Conservation (phyloP, 2,113 vertebrate genomes). For the Stigmatopora nigra region DNA sequence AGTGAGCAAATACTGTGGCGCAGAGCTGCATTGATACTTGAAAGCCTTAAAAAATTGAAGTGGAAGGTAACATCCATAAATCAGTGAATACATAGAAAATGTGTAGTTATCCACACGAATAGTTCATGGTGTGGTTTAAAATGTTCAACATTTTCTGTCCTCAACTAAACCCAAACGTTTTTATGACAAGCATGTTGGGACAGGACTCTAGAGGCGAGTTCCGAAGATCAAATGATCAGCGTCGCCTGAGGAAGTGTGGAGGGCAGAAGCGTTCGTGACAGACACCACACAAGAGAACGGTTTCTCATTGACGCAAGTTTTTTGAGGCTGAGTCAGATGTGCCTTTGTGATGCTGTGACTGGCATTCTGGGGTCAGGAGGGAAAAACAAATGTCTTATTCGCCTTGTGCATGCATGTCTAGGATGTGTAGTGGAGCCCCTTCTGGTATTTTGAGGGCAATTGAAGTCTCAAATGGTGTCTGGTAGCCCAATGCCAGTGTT, state of each 20-base stretch:
- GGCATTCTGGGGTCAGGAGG: constrained; percentile 14
- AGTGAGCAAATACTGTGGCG: not conserved
- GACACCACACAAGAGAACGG: constrained; percentile 21
- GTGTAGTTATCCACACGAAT: constrained; percentile 37
- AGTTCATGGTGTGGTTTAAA: constrained; percentile 51
- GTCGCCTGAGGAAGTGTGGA: constrained; percentile 17
- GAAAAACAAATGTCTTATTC: constrained; percentile 19
- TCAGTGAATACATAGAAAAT: constrained; percentile 41
- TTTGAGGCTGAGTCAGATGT: constrained; percentile 34
- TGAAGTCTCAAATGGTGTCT: constrained; percentile 63
- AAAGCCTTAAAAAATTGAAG: constrained; percentile 19
- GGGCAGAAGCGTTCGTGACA: constrained; percentile 1
- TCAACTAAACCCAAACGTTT: constrained; percentile 22
- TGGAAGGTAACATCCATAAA: constrained; percentile 20
- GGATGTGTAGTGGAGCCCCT: constrained; percentile 34
- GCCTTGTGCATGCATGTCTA: constrained; percentile 44
- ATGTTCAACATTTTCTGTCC: constrained; percentile 53
- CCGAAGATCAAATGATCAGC: constrained; percentile 28
- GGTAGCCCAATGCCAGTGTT: constrained; percentile 42
- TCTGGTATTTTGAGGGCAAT: constrained; percentile 62
- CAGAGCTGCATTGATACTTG: constrained; percentile 14
- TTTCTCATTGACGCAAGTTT: constrained; percentile 25
- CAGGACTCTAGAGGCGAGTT: constrained; percentile 31
- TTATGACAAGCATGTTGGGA: constrained; percentile 40
- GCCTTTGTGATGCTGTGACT: constrained; percentile 17